Conservation (phyloP, 1,140 invertebrate genomes). For the Metopolophium dirhodum region DNA sequence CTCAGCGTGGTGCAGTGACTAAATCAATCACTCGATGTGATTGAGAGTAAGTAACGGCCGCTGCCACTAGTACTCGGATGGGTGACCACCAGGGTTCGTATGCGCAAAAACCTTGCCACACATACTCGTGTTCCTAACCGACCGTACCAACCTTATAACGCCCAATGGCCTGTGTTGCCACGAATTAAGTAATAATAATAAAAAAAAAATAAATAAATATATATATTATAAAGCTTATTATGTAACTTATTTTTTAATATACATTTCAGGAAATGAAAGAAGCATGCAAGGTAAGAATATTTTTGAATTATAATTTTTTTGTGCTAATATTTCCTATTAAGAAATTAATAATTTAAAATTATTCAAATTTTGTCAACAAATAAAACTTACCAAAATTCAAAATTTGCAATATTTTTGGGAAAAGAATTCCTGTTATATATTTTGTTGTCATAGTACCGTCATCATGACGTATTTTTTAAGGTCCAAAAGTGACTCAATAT, state of each 20-base stretch:
- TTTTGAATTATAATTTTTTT: not conserved
- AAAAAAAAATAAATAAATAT: too few species aligned
- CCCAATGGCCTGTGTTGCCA: too few species aligned
- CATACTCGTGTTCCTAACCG: too few species aligned
- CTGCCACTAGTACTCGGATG: too few species aligned
- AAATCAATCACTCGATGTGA: too few species aligned
- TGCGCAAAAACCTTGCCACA: too few species aligned
- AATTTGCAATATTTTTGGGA: not conserved
- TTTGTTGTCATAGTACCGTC: not conserved
- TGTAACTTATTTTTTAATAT: slow-evolving; percentile 41
- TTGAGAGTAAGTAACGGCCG: too few species aligned
- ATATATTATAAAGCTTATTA: not conserved
- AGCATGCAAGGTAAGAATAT: slow-evolving; percentile 74
- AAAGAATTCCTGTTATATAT: not conserved
- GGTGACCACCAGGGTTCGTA: too few species aligned
- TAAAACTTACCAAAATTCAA: not conserved
- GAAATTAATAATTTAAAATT: not conserved
- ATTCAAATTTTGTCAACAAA: not conserved
- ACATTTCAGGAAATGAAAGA: slow-evolving; percentile 75
- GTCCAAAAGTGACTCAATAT: not conserved
- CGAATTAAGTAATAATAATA: too few species aligned
- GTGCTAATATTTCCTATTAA: not conserved
- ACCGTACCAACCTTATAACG: too few species aligned
- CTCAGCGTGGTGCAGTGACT: too few species aligned
- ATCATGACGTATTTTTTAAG: not conserved